phyloP scores from a whole-genome alignment of 1,140 invertebrate species.

The Caenorhabditis briggsae region DNA sequence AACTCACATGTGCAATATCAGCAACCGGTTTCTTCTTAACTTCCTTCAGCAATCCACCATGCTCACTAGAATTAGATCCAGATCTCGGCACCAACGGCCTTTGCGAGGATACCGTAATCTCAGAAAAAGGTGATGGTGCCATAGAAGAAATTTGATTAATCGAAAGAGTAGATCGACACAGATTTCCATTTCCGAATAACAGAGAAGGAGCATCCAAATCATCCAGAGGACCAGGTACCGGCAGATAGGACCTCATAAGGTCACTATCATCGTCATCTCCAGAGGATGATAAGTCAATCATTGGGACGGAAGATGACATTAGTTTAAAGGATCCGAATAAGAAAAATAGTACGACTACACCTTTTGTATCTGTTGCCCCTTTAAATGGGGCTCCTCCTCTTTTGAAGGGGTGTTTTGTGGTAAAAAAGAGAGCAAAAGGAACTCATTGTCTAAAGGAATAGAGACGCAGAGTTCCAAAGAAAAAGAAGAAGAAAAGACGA shows the following conservation, averaged over 20 bases:
- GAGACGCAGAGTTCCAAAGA: not conserved
- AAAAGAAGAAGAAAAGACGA: no score
- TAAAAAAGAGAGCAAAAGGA: not conserved
- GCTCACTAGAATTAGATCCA: conserved; percentile 24
- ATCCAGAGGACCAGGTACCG: not conserved
- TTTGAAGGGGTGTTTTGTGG: not conserved
- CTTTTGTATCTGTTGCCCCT: not conserved
- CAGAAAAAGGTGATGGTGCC: conserved; percentile 36
- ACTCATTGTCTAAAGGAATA: not conserved
- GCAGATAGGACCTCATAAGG: not conserved
- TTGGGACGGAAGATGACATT: conserved; percentile 17
- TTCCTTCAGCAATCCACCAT: not conserved
- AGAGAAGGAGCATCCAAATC: not conserved
- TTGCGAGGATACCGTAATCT: conserved; percentile 27
- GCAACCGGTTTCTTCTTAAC: conserved; percentile 41
- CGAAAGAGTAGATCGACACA: conserved; percentile 4
- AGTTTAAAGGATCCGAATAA: not conserved
- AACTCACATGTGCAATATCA: conserved; percentile 43
- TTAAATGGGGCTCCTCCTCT: not conserved
- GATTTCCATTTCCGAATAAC: conserved; percentile 27
- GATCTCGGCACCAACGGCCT: not conserved
- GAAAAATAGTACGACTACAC: no score
- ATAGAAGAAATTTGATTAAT: conserved; percentile 5
- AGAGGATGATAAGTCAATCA: conserved; percentile 24
- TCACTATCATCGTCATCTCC: conserved; percentile 13